These are phyloP conservation scores for Coptodon bakossiorum DNA, from an alignment of 2,113 vertebrate species.

Conservation along the genomic window DNA sequence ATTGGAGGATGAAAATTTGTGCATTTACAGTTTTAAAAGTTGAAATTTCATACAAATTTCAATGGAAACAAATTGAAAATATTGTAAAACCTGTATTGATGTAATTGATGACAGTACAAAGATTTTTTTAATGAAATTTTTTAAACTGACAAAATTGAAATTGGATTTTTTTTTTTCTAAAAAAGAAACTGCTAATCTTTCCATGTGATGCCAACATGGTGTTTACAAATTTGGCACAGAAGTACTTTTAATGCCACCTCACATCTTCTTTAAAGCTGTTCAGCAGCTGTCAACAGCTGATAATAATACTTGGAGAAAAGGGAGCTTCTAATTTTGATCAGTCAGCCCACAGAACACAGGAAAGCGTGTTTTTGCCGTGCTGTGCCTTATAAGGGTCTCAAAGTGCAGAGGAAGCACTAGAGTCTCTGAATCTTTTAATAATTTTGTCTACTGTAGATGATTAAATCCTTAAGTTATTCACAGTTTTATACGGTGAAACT, in stretches of 20 bases:
- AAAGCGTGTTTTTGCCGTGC: neutral
- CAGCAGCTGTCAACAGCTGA: neutral
- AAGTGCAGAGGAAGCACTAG: neutral
- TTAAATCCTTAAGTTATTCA: neutral
- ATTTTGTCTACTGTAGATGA: neutral
- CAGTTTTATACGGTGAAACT: neutral
- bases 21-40: neutral
- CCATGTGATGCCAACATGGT: neutral
- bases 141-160: neutral
- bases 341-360: neutral
- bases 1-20: neutral
- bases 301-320: neutral
- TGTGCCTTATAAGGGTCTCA: neutral
- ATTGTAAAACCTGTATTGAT: neutral
- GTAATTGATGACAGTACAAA: neutral
- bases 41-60: neutral
- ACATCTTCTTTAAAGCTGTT: neutral
- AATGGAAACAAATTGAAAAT: neutral
- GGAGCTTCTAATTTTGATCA: neutral
- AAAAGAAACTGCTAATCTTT: neutral
- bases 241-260: neutral
- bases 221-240: neutral
- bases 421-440: neutral
- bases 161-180: neutral
- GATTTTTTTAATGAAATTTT: neutral